These are phyloP conservation scores for Sander vitreus DNA, from an alignment of 2,113 vertebrate species.

Conservation along the genomic window DNA sequence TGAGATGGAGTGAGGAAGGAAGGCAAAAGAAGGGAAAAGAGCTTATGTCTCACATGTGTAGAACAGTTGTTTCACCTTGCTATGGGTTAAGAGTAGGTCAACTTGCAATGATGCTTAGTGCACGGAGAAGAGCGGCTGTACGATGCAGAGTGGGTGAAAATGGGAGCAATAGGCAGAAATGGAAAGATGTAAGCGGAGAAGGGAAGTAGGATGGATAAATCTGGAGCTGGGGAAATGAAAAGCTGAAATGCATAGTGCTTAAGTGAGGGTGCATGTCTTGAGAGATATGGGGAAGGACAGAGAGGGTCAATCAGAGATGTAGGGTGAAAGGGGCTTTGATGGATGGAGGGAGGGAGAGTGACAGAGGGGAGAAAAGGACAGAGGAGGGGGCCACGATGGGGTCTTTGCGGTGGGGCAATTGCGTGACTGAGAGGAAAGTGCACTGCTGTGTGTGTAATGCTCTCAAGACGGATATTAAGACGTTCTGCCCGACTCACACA, in stretches of 20 bases:
- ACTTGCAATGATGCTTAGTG: constrained; percentile 60
- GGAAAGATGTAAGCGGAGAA: constrained; percentile 49
- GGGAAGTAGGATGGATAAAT: constrained; percentile 58
- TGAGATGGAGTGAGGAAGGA: background rate
- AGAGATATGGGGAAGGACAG: constrained; percentile 56
- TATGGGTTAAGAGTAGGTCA: constrained; percentile 70
- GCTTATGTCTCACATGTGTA: constrained; percentile 55
- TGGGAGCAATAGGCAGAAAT: constrained; percentile 63
- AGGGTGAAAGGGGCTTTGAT: constrained; percentile 46
- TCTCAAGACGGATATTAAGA: constrained; percentile 85
- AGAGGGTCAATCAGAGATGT: constrained; percentile 63
- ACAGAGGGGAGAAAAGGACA: constrained; percentile 57
- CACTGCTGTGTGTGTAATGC: constrained; percentile 83
- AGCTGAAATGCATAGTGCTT: constrained; percentile 42
- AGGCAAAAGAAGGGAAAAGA: constrained; percentile 26
- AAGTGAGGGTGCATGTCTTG: constrained; percentile 61
- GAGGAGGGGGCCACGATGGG: constrained; percentile 47
- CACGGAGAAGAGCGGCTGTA: constrained; percentile 51
- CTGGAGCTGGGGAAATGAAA: constrained; percentile 52
- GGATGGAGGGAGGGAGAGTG: constrained; percentile 55
- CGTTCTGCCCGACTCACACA: constrained; percentile 67
- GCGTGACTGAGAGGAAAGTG: constrained; percentile 85
- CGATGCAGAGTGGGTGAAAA: constrained; percentile 61
- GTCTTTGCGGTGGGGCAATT: constrained; percentile 67
- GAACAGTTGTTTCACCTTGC: constrained; percentile 67